phyloP scores from a whole-genome alignment of 2,797 vertebrate genomes.

The Myotis daubentonii region DNA sequence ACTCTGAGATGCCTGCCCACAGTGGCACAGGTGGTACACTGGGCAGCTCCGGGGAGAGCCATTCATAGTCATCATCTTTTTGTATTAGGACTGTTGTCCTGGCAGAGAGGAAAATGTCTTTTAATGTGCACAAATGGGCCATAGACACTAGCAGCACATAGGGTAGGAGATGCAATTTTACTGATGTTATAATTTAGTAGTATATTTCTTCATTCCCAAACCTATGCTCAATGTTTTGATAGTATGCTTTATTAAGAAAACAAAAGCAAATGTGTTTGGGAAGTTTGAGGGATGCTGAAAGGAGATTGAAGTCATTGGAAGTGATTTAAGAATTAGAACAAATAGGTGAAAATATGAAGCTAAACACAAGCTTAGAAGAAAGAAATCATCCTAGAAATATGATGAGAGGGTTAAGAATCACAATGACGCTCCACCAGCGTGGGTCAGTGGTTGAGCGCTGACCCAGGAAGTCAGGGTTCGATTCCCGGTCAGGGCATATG shows the following conservation, averaged over 20 bases:
- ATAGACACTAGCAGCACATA: background rate
- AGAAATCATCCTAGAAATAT: background rate
- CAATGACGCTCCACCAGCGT: too few species aligned
- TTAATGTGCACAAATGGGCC: background rate
- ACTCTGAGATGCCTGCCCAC: background rate
- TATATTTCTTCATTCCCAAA: conserved; percentile 26
- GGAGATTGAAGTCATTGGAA: background rate
- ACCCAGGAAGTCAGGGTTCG: too few species aligned
- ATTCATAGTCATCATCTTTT: background rate
- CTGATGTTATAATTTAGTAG: conserved; percentile 9
- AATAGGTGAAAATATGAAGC: background rate
- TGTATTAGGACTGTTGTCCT: background rate
- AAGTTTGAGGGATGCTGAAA: conserved; percentile 7
- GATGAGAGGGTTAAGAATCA: background rate
- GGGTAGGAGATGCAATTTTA: background rate
- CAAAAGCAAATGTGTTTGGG: background rate
- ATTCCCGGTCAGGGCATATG: too few species aligned
- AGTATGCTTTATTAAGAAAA: background rate
- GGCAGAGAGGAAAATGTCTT: background rate
- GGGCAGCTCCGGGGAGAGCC: background rate
- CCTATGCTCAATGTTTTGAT: background rate
- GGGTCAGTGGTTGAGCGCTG: too few species aligned
- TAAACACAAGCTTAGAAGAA: background rate
- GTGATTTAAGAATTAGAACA: background rate
- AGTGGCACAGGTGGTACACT: background rate